These are phyloP conservation scores for Perccottus glenii DNA, from an alignment of 2,113 vertebrate genomes.

Conservation along the genomic window DNA sequence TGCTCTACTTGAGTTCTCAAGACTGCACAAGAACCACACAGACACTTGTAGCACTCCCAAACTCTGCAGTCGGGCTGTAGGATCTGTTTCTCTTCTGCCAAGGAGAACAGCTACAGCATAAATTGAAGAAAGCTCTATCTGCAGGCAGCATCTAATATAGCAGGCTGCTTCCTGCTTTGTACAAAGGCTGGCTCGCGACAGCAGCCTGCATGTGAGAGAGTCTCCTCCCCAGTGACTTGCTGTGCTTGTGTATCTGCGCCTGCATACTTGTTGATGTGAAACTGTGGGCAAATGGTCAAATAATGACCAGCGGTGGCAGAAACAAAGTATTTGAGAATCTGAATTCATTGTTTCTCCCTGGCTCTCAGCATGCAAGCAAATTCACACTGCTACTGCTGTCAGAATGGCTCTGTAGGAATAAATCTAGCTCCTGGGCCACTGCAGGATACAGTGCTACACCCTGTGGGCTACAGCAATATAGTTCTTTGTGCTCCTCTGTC, in stretches of 20 bases:
- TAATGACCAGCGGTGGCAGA: conserved; percentile 41
- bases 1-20: too few relatives aligned
- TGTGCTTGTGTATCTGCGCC: conserved; percentile 1
- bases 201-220: conserved; percentile 1
- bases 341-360: conserved; percentile 40
- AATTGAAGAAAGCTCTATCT: neutral
- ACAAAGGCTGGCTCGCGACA: neutral
- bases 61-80: neutral
- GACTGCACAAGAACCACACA: neutral
- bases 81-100: conserved; percentile 2
- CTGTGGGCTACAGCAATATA: conserved; percentile 39
- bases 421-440: conserved; percentile 42
- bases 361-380: conserved; percentile 39
- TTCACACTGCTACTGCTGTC: conserved; percentile 20
- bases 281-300: conserved; percentile 42
- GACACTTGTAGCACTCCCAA: neutral
- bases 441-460: conserved; percentile 39
- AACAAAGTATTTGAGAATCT: conserved; percentile 31
- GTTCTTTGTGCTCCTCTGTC: conserved; percentile 15
- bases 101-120: neutral
- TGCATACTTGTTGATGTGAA: conserved; percentile 27
- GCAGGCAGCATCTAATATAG: neutral
- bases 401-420: conserved; percentile 54
- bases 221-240: neutral
- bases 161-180: neutral